Evolutionary conservation across 2,888 invertebrate species (phyloP).

Genomic region (Stomorhina lunata): DNA sequence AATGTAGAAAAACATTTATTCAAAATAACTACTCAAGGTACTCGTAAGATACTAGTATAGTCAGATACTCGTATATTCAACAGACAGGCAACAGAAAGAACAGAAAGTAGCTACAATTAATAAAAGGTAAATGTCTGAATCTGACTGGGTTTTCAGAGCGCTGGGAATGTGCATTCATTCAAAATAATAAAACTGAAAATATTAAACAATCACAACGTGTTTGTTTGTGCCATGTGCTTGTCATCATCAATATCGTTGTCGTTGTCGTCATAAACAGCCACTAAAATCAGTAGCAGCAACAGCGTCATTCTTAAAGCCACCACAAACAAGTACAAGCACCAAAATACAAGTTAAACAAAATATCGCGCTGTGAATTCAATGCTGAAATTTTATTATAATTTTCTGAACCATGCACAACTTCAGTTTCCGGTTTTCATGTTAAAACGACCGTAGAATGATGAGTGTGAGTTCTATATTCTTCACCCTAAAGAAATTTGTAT

Average conservation of each 20-base stretch:
- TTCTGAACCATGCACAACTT: constrained; percentile 25
- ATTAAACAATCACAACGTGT: constrained; percentile 40
- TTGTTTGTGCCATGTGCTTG: constrained; percentile 48
- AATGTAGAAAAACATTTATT: not conserved
- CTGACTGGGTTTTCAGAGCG: not conserved
- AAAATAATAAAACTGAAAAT: not conserved
- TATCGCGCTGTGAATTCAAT: constrained; percentile 7
- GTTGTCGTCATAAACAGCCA: not conserved
- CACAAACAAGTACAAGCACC: not conserved
- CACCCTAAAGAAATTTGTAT: not conserved
- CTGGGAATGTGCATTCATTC: constrained; percentile 39
- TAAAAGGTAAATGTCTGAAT: not conserved
- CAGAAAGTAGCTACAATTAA: not conserved
- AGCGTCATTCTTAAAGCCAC: not conserved
- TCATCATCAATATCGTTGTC: not conserved
- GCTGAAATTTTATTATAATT: constrained; percentile 26
- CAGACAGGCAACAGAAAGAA: not conserved
- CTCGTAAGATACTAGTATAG: not conserved
- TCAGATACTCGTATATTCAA: not conserved
- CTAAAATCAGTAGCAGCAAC: not conserved
- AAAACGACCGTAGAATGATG: not conserved
- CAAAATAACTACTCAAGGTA: not conserved
- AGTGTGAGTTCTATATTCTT: constrained; percentile 13
- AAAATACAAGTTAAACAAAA: constrained; percentile 8
- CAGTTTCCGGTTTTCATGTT: constrained; percentile 43